Base-by-base conservation (phyloP, 53 echinoderm and acorn worm genomes). In the Crossaster papposus region DNA sequence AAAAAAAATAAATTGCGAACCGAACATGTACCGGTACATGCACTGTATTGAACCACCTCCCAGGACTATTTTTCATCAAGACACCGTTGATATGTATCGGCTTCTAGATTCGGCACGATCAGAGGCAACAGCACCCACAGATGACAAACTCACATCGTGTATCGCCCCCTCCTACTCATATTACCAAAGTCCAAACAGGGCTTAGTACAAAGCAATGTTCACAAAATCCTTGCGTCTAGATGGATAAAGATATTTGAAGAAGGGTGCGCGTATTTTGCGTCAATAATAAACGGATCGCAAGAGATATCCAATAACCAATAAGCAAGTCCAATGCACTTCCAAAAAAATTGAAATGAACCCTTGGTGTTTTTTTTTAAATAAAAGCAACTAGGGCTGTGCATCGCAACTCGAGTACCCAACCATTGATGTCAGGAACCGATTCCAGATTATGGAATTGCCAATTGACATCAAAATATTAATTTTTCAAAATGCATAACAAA, bases 161-260 rank as follows among this genome's bases (percentile, higher is more conserved):
- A 36, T 65, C 65, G 36, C 52, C 24, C n/a, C 70, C 68, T 37
- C 1, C 29, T 44, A 24, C 70, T 83, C 68, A 37, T 83, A 28
- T 68, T 83, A 83, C 83, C 38, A 15, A 65, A n/a, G 31, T 38
- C 70, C 44, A 68, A 44, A 65, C 68, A 82, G 36, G 64, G 65
- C 68, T 10, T 23, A 28, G 68, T 26, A 28, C 11, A 68, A 68
- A 28, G 28, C 22, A 14, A 58, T 20, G 68, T 28, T 11, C 10
- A 5, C n/a, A 3, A 26, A 68, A 28, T 68, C 68, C n/a, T 23
- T 18, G 62, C 58, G n/a, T 18, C 68, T 9, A 68, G 68, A 23
- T 26, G 68, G 28, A 18, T 1, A 28, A 2, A 9, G 22, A 68
- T 26, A 68, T 68, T 26, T 58, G 6, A 58, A 58, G 22, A 23